phyloP scores from a whole-genome alignment of 1,140 invertebrate genomes.

The Meloidogyne hapla region DNA sequence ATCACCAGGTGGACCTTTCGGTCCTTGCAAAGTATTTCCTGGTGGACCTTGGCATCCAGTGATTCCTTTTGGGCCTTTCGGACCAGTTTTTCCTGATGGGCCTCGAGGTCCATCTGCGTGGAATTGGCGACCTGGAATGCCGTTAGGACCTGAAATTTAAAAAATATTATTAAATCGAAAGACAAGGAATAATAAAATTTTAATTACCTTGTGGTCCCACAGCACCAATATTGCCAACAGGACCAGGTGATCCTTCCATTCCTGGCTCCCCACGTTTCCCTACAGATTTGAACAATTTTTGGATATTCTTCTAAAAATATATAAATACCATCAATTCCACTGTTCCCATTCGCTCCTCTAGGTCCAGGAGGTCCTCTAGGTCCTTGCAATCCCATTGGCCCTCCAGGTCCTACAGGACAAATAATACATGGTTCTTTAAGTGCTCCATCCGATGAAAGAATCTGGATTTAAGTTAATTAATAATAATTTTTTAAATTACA shows the following conservation, averaged over 20 bases:
- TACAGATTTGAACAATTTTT: constrained; percentile 4
- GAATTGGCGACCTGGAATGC: constrained; percentile 35
- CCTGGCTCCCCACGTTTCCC: constrained; percentile 41
- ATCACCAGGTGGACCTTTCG: constrained; percentile 38
- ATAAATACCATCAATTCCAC: constrained; percentile 41
- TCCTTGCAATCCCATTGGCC: constrained; percentile 36
- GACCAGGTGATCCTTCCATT: constrained; percentile 40
- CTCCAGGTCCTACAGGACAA: constrained; percentile 39
- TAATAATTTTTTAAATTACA: not conserved
- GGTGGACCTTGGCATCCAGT: constrained; percentile 38
- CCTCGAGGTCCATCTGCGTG: constrained; percentile 37
- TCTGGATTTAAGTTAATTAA: not conserved
- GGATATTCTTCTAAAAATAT: not conserved
- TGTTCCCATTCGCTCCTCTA: constrained; percentile 37
- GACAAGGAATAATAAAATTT: no score
- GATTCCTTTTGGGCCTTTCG: constrained; percentile 33
- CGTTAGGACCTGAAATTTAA: constrained; percentile 8
- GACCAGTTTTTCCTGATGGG: constrained; percentile 35
- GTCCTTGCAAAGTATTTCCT: constrained; percentile 31
- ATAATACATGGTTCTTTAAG: constrained; percentile 49
- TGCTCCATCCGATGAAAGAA: constrained; percentile 35
- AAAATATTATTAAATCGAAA: not conserved
- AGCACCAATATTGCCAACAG: constrained; percentile 34
- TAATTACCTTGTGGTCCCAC: constrained; percentile 33
- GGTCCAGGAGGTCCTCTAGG: constrained; percentile 49